Conservation (phyloP, 2,888 invertebrate genomes). For the Corythucha ciliata region DNA sequence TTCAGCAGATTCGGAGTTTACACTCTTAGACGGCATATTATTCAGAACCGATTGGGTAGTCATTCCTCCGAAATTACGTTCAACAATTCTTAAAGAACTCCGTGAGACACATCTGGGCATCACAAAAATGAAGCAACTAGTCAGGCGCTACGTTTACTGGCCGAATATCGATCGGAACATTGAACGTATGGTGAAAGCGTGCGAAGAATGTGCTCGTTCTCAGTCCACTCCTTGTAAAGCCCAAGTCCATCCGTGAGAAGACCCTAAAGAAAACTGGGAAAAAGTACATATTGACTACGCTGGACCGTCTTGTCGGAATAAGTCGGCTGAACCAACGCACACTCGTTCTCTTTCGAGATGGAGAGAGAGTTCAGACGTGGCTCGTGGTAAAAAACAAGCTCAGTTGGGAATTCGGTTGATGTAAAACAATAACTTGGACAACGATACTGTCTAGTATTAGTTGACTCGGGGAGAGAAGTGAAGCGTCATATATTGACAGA, state of each 20-base stretch:
- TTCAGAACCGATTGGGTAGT: constrained; percentile 24
- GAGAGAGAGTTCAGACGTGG: no score
- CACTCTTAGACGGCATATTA: constrained; percentile 17
- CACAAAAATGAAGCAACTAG: constrained; percentile 36
- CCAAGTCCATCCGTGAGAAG: constrained; percentile 34
- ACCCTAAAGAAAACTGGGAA: constrained; percentile 34
- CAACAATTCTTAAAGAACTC: constrained; percentile 34
- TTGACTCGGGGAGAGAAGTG: no score
- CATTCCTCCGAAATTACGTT: constrained; percentile 30
- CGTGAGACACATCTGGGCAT: constrained; percentile 36
- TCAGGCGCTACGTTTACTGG: constrained; percentile 37
- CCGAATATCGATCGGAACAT: constrained; percentile 35
- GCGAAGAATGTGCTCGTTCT: constrained; percentile 32
- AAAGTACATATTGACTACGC: constrained; percentile 37
- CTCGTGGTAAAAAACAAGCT: no score
- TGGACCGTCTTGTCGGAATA: constrained; percentile 34
- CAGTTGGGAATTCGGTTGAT: no score
- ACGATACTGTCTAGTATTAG: no score
- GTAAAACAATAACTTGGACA: no score
- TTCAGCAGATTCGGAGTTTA: constrained; percentile 11
- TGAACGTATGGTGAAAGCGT: constrained; percentile 32
- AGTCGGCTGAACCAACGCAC: no score
- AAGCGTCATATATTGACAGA: no score
- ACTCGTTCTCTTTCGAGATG: no score
- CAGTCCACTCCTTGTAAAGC: constrained; percentile 33